Evolutionary conservation across 1,140 invertebrate genomes (phyloP).

Genomic region (Apis dorsata): DNA sequence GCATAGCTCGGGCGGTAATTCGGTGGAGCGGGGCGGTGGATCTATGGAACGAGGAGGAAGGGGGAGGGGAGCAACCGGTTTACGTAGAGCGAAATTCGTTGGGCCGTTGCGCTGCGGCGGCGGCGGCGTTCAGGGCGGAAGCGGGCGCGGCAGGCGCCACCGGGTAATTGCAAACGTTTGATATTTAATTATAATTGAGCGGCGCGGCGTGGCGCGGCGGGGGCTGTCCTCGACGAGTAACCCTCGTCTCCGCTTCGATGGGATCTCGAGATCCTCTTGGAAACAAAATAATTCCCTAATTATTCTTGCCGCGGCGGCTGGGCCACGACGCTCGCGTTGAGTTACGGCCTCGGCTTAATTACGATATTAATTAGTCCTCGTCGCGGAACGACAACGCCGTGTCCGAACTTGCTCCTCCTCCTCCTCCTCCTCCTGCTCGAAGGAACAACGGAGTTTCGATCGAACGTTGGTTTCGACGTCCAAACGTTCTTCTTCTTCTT

Average conservation of each 20-base stretch:
- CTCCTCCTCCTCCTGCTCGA: neutral
- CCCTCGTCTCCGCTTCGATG: constrained; percentile 54
- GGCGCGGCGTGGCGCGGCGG: constrained; percentile 29
- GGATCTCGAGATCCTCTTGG: constrained; percentile 65
- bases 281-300: constrained; percentile 76
- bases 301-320: constrained; percentile 62
- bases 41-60: neutral
- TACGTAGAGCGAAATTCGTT: constrained; percentile 52
- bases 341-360: constrained; percentile 72
- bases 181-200: constrained; percentile 77
- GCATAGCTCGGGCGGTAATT: constrained; percentile 2
- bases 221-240: constrained; percentile 35
- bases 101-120: constrained; percentile 10
- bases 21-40: neutral
- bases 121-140: constrained; percentile 38
- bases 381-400: constrained; percentile 1
- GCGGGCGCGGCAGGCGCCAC: constrained; percentile 68
- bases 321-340: constrained; percentile 45
- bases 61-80: constrained; percentile 24
- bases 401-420: neutral
- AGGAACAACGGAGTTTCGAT: neutral
- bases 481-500: neutral
- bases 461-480: neutral
- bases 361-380: constrained; percentile 70
- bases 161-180: constrained; percentile 76